Conservation (phyloP, 2,113 vertebrate species). For the Caranx melampygus region DNA sequence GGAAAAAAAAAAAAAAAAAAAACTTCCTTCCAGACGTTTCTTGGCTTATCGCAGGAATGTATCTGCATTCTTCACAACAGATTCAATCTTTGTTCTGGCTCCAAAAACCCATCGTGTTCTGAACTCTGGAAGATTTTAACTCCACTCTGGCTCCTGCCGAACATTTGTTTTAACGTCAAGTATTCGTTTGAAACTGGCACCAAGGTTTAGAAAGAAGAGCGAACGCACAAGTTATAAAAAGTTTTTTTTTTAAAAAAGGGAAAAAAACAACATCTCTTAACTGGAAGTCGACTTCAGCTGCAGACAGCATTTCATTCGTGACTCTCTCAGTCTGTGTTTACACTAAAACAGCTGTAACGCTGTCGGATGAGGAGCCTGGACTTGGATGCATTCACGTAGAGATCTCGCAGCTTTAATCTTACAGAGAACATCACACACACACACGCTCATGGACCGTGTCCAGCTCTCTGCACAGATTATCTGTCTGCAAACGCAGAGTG, state of each 20-base stretch:
- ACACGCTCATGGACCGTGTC: neutral
- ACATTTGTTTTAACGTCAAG: neutral
- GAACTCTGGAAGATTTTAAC: constrained; percentile 2
- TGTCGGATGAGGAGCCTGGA: constrained; percentile 9
- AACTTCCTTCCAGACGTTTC: neutral
- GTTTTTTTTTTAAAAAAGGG: too few relatives aligned
- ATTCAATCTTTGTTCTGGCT: constrained; percentile 63
- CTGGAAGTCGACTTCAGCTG: neutral
- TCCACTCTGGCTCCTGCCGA: neutral
- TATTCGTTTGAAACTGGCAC: neutral
- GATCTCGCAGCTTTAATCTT: constrained; percentile 9
- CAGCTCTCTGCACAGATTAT: neutral
- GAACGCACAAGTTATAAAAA: neutral
- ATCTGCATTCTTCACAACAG: constrained; percentile 72
- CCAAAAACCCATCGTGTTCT: constrained; percentile 44
- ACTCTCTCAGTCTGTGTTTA: constrained; percentile 14
- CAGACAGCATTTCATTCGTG: neutral
- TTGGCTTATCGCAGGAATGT: constrained; percentile 69
- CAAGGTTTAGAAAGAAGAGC: neutral
- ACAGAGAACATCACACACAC: neutral
- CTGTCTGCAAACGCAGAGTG: neutral
- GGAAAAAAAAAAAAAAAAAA: constrained; percentile 7
- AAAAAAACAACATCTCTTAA: neutral
- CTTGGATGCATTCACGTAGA: neutral
- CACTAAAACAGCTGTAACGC: constrained; percentile 28